A percentile compares a stretch with the other conserved stretches of the same genome.
Evolutionary conservation across 2,888 invertebrate species (phyloP).

Genomic region (Capitulum mitella): DNA sequence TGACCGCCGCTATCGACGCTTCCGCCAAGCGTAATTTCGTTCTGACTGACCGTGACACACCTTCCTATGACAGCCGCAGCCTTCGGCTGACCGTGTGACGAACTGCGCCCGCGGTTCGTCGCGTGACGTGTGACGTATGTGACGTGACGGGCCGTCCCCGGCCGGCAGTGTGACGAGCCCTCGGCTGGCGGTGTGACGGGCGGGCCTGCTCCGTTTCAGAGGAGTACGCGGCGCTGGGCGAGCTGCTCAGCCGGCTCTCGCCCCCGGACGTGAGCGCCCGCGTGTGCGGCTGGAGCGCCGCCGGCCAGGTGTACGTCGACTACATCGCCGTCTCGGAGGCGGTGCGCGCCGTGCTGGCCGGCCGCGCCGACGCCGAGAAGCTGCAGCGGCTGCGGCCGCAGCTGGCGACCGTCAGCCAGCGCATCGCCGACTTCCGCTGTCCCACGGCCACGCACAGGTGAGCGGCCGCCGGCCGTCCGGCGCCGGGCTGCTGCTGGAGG

Average conservation of each 20-base stretch:
- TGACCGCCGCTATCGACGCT: too few species aligned
- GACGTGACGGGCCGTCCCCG: too few species aligned
- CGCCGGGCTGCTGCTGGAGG: too few species aligned
- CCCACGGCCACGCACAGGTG: constrained; percentile 51
- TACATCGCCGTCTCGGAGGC: constrained; percentile 55
- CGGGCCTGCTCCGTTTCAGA: constrained; percentile 50
- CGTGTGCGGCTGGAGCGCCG: constrained; percentile 63
- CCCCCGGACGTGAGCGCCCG: constrained; percentile 49
- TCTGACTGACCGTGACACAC: too few species aligned
- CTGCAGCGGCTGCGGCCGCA: constrained; percentile 46
- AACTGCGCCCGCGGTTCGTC: too few species aligned
- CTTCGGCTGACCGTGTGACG: too few species aligned
- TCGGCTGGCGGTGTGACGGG: too few species aligned
- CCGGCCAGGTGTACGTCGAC: constrained; percentile 63
- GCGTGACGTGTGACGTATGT: too few species aligned
- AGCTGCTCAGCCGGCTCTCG: constrained; percentile 55
- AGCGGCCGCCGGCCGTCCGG: too few species aligned
- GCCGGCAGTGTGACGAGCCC: too few species aligned
- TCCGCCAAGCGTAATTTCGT: too few species aligned
- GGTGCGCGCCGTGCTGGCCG: constrained; percentile 38
- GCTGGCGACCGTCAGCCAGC: constrained; percentile 48
- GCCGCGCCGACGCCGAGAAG: constrained; percentile 40
- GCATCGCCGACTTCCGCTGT: constrained; percentile 49
- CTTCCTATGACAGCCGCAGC: too few species aligned
- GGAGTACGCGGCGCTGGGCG: constrained; percentile 57